These are phyloP conservation scores for Drosophila tani DNA, from an alignment of 1,140 invertebrate species.

Conservation along the genomic window DNA sequence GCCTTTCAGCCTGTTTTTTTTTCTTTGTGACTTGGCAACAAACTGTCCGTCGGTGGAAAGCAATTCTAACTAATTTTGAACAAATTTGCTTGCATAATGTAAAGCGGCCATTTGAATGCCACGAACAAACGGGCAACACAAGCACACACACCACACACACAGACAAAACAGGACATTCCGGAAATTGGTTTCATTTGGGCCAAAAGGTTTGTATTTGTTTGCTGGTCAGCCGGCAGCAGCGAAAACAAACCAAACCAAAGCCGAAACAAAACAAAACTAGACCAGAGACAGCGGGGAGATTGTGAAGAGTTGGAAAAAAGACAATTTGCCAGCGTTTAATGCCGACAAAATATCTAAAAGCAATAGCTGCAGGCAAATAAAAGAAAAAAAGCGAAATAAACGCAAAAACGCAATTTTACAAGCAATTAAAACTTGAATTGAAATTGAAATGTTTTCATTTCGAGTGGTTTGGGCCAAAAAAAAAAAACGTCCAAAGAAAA, in stretches of 20 bases:
- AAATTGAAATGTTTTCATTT: constrained; percentile 65
- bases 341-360: constrained; percentile 37
- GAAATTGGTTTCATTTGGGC: constrained; percentile 49
- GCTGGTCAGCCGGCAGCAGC: constrained; percentile 27
- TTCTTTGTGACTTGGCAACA: neutral
- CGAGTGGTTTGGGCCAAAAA: constrained; percentile 5
- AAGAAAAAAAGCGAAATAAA: constrained; percentile 11
- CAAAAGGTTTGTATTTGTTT: constrained; percentile 49
- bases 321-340: constrained; percentile 27
- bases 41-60: constrained; percentile 27
- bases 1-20: neutral
- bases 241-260: constrained; percentile 36
- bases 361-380: constrained; percentile 16
- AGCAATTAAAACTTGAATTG: constrained; percentile 79
- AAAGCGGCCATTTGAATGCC: constrained; percentile 52
- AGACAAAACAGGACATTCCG: constrained; percentile 22
- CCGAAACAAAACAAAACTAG: constrained; percentile 20
- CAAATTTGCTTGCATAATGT: constrained; percentile 70
- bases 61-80: constrained; percentile 72
- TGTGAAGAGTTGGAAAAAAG: constrained; percentile 6
- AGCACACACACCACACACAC: constrained; percentile 9
- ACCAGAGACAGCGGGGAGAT: neutral
- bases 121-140: constrained; percentile 16
- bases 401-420: constrained; percentile 65
- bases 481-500: neutral